phyloP scores from a whole-genome alignment of 1,140 invertebrate species.

The Zaprionus inermis region DNA sequence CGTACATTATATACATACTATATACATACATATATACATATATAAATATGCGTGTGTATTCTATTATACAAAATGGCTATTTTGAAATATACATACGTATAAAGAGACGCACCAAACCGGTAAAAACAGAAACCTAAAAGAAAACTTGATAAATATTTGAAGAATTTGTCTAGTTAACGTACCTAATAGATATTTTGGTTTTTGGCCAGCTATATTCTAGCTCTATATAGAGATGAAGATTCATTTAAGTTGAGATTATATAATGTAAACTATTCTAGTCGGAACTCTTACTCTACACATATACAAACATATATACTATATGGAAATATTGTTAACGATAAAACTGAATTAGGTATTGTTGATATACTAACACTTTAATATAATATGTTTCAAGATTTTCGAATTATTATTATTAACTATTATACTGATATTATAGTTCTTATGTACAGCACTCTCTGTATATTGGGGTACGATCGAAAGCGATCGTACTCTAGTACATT shows the following conservation, averaged over 20 bases:
- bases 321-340: constrained; percentile 35
- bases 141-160: constrained; percentile 22
- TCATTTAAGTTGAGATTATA: constrained; percentile 42
- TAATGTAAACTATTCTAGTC: constrained; percentile 46
- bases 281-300: constrained; percentile 53
- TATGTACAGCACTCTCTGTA: constrained; percentile 72
- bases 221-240: constrained; percentile 10
- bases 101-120: constrained; percentile 52
- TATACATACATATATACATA: constrained; percentile 49
- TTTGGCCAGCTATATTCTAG: neutral
- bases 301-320: constrained; percentile 32
- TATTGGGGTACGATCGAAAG: constrained; percentile 43
- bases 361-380: constrained; percentile 37
- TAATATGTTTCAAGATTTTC: constrained; percentile 47
- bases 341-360: constrained; percentile 54
- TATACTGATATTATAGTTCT: constrained; percentile 56
- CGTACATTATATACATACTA: constrained; percentile 44
- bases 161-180: constrained; percentile 48
- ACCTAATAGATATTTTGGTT: constrained; percentile 73
- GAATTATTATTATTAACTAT: constrained; percentile 45
- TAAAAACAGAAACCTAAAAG: constrained; percentile 24
- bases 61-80: constrained; percentile 38
- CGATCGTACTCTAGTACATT: constrained; percentile 29
- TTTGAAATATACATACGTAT: constrained; percentile 39
- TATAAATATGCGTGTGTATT: constrained; percentile 27